These are phyloP conservation scores for Tragelaphus scriptus DNA, from an alignment of 2,113 vertebrate genomes.

Conservation along the genomic window DNA sequence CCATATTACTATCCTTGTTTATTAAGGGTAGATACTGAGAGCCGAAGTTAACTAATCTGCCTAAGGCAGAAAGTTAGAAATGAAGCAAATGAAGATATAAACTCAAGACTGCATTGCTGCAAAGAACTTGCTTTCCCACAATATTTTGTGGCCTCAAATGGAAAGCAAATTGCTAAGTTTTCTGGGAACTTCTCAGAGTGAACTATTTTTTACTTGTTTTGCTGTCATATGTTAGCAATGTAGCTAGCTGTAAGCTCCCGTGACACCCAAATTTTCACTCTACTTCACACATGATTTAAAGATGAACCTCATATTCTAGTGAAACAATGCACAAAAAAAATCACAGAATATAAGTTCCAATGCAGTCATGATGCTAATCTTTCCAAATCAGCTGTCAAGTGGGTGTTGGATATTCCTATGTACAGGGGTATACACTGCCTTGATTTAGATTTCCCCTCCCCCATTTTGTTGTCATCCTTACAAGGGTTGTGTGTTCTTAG, in stretches of 20 bases:
- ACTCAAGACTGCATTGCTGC: background rate
- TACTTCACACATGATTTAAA: background rate
- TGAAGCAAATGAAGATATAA: background rate
- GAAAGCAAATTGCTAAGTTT: background rate
- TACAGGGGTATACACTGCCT: background rate
- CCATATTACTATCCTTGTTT: background rate
- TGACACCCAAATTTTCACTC: background rate
- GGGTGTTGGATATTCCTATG: background rate
- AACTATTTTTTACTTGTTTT: background rate
- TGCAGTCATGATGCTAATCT: background rate
- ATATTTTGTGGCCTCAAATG: background rate
- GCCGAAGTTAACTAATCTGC: background rate
- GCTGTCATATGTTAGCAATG: background rate
- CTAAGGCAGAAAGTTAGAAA: background rate
- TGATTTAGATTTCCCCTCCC: background rate
- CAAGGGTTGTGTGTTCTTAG: conserved; percentile 63
- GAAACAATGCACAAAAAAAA: background rate
- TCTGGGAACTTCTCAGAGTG: background rate
- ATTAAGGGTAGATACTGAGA: background rate
- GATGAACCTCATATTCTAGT: background rate
- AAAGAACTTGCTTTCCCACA: background rate
- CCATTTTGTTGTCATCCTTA: background rate
- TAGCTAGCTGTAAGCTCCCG: background rate
- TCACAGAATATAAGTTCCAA: background rate
- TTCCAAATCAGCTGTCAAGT: background rate